A percentile compares a stretch with the other conserved stretches of the same genome.
Evolutionary conservation across 2,113 vertebrate genomes (phyloP).

Genomic region (Oncorhynchus nerka): DNA sequence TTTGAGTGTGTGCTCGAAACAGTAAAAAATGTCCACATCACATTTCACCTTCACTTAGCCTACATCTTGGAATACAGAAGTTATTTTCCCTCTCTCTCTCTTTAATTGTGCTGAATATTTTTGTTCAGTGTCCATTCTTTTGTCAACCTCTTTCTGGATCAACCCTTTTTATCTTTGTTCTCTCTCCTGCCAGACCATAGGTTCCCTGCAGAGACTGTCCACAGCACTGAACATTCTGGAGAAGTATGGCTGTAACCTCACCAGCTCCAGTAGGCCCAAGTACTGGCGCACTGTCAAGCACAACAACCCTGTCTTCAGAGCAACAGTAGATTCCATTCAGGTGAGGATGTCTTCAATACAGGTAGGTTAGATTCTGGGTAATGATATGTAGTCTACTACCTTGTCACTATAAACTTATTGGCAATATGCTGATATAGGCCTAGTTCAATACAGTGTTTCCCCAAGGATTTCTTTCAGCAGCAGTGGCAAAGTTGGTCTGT

Average conservation of each 20-base stretch:
- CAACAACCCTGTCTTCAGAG: slow-evolving; percentile 88
- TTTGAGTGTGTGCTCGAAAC: neutral
- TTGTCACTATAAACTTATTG: neutral
- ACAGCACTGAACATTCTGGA: slow-evolving; percentile 88
- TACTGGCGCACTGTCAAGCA: slow-evolving; percentile 90
- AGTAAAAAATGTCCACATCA: neutral
- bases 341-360: slow-evolving; percentile 56
- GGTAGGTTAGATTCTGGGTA: neutral
- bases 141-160: neutral
- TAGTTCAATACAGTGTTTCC: too few species aligned
- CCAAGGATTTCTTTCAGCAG: too few species aligned
- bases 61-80: neutral
- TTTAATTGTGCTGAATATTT: neutral
- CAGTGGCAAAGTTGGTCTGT: too few species aligned
- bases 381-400: neutral
- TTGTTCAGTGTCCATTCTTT: neutral
- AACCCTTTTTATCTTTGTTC: neutral
- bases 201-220: slow-evolving; percentile 72
- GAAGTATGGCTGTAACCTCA: slow-evolving; percentile 88
- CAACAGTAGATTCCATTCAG: slow-evolving; percentile 84
- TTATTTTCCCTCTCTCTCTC: neutral
- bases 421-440: too few species aligned
- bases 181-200: slow-evolving; percentile 52
- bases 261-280: slow-evolving; percentile 80
- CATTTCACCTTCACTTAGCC: neutral